Conservation (phyloP, 2,888 invertebrate species). For the Pycnomerus fuliginosus region DNA sequence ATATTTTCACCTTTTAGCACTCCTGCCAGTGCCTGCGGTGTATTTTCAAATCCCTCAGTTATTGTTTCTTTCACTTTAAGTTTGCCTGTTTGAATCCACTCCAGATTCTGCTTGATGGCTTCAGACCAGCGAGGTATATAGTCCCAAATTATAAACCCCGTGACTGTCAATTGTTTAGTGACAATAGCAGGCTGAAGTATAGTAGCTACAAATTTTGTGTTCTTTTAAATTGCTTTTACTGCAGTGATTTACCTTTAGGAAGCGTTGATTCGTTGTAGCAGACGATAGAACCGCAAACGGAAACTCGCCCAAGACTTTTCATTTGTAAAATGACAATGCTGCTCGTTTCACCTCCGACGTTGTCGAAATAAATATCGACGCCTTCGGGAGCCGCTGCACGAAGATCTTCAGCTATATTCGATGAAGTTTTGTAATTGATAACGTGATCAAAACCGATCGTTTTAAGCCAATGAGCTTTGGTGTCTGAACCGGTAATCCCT, state of each 20-base stretch:
- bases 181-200: conserved; percentile 51
- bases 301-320: conserved; percentile 64
- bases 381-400: conserved; percentile 65
- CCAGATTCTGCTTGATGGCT: conserved; percentile 62
- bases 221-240: too few relatives aligned
- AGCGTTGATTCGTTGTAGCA: conserved; percentile 57
- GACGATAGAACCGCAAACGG: conserved; percentile 70
- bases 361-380: conserved; percentile 74
- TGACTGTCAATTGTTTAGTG: conserved; percentile 60
- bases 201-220: conserved; percentile 39
- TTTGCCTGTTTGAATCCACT: conserved; percentile 66
- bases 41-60: conserved; percentile 71
- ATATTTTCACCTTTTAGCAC: conserved; percentile 63
- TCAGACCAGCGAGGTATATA: conserved; percentile 63
- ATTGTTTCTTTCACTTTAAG: conserved; percentile 67
- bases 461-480: conserved; percentile 66
- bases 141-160: conserved; percentile 60
- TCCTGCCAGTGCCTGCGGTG: conserved; percentile 67
- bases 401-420: conserved; percentile 54
- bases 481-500: conserved; percentile 68
- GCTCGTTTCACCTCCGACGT: conserved; percentile 70
- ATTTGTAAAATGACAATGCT: conserved; percentile 62
- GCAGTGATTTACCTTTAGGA: conserved; percentile 16
- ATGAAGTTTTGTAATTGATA: conserved; percentile 68
- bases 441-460: conserved; percentile 66